Conservation (phyloP, 2,888 invertebrate genomes). For the Patella caerulea region DNA sequence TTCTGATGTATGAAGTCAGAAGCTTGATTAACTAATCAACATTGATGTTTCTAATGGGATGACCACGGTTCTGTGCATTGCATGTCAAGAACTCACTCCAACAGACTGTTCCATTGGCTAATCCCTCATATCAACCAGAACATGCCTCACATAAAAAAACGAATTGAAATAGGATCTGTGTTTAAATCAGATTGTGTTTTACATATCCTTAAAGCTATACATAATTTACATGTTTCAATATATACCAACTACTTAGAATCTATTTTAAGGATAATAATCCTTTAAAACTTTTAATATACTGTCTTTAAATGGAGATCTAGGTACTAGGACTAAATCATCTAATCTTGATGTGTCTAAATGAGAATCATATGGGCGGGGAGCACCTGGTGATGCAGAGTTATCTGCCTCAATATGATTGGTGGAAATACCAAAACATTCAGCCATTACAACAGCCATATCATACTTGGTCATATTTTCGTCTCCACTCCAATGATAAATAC, state of each 20-base stretch:
- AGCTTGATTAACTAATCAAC: too few relatives aligned
- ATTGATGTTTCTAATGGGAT: too few relatives aligned
- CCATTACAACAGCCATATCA: conserved; percentile 73
- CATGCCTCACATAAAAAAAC: too few relatives aligned
- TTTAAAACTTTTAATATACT: conserved; percentile 62
- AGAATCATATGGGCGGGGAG: conserved; percentile 72
- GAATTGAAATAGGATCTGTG: too few relatives aligned
- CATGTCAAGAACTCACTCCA: too few relatives aligned
- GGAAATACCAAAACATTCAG: conserved; percentile 69
- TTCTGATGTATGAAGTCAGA: too few relatives aligned
- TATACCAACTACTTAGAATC: not conserved
- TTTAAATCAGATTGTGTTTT: too few relatives aligned
- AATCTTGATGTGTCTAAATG: conserved; percentile 67
- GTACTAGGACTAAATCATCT: conserved; percentile 64
- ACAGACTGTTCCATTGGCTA: too few relatives aligned
- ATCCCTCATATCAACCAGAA: too few relatives aligned
- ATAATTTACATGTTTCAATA: too few relatives aligned
- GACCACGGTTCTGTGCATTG: too few relatives aligned
- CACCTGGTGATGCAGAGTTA: conserved; percentile 60
- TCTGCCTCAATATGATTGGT: conserved; percentile 69
- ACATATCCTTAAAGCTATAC: too few relatives aligned
- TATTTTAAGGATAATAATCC: conserved; percentile 25
- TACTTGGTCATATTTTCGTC: conserved; percentile 74
- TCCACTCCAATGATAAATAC: conserved; percentile 74
- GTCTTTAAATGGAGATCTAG: conserved; percentile 69